Percentiles rank a stretch among this genome's conserved stretches.
Conservation (phyloP, 2,113 vertebrate species). For the Arothron firmamentum region DNA sequence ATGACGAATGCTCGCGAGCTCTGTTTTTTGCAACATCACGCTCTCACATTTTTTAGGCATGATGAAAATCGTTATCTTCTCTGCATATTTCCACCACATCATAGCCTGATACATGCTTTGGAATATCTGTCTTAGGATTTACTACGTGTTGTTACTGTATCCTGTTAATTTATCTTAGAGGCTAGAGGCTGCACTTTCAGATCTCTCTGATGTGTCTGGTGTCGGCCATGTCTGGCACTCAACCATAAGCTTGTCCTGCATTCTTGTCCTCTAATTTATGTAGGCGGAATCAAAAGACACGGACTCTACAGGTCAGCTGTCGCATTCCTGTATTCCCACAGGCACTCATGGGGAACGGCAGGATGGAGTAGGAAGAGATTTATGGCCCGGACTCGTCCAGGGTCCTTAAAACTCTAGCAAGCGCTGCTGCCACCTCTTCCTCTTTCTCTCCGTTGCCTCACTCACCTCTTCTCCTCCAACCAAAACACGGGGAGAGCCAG, state of each 20-base stretch:
- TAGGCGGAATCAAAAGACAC: constrained; percentile 70
- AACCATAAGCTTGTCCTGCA: constrained; percentile 50
- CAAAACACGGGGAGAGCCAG: constrained; percentile 34
- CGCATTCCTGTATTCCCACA: constrained; percentile 79
- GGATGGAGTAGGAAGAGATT: constrained; percentile 76
- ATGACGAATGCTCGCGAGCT: constrained; percentile 28
- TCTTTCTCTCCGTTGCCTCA: constrained; percentile 24
- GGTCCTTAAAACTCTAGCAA: constrained; percentile 73
- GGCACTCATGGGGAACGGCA: constrained; percentile 73
- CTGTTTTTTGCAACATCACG: constrained; percentile 25
- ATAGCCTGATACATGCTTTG: neutral
- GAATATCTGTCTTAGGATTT: constrained; percentile 30
- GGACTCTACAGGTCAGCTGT: constrained; percentile 77
- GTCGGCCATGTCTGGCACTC: constrained; percentile 36
- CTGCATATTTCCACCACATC: constrained; percentile 10
- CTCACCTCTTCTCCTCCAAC: constrained; percentile 51
- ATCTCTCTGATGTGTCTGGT: constrained; percentile 27
- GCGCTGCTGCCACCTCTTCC: constrained; percentile 52
- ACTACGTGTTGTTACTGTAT: constrained; percentile 11
- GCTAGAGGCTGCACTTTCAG: constrained; percentile 31
- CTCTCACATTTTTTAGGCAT: constrained; percentile 17
- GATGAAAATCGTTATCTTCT: constrained; percentile 31
- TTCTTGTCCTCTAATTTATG: constrained; percentile 77
- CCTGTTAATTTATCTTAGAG: constrained; percentile 14
- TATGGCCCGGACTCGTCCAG: constrained; percentile 68